Evolutionary conservation across 2,888 invertebrate genomes (phyloP), one percentile per base, ranked within the genome.

Genomic region (Cataglyphis cursor): DNA sequence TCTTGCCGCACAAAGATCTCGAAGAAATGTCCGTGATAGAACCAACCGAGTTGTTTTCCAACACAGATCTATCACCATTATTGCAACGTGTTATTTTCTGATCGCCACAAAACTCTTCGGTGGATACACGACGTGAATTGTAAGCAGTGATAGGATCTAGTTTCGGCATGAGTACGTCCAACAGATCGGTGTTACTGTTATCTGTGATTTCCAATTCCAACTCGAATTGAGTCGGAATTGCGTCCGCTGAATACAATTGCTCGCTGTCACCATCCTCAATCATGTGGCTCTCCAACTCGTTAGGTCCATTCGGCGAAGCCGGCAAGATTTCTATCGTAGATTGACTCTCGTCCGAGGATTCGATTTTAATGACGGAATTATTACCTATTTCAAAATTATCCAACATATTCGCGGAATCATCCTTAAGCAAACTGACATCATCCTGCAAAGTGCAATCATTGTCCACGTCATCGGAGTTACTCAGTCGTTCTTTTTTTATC

Each of bases 331-430:
- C 94, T 21, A 94, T 94, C 0, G 94, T 94, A 5, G 93, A 93
- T 85, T 94, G 93, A 86, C 94, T 95, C 61, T 94, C 94, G 51
- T 95, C 94, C 15, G 94, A 94, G 0, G 94, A 93, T 41, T 95
- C 94, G 4, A 94, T 87, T 81, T 94, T 93, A 59, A 94, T 94
- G 18, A 93, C 91, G 8, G 91, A 90, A 81, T 87, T 85, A 6
- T 86, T 86, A 24, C 70, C 21, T 12, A 72, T 5, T 15, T 66
- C 81, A 8, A 81, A 83, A 68, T 64, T 76, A 38, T 54, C n/a
- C 65, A 73, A 61, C n/a, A 82, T 44, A 35, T 35, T 59, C 5
- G 21, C 51, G 0, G 76, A 18, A n/a, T 57, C 44, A 24, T 80
- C 81, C 15, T 81, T 59, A 6, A 81, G 73, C 76, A 24, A 41